These are phyloP conservation scores for Chionoecetes opilio DNA, from an alignment of 1,140 invertebrate species.

Conservation along the genomic window DNA sequence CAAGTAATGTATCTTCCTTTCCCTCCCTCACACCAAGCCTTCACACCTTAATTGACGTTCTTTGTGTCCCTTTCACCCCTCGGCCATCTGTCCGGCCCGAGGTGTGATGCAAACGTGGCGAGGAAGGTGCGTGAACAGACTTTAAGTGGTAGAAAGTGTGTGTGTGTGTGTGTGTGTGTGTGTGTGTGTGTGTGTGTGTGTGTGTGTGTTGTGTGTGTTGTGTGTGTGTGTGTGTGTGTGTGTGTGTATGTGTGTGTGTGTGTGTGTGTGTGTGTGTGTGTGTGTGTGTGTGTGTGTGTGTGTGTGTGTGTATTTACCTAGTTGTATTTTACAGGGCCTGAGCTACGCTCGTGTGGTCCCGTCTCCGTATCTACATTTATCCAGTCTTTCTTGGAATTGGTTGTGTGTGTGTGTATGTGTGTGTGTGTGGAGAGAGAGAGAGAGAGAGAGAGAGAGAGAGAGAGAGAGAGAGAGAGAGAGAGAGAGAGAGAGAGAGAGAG, in stretches of 20 bases:
- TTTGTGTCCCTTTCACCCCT: conserved; percentile 4
- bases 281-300: background rate
- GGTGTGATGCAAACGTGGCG: background rate
- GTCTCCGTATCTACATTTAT: too few relatives aligned
- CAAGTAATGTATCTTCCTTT: too few relatives aligned
- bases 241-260: background rate
- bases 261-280: background rate
- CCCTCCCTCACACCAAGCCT: background rate
- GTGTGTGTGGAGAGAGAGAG: background rate
- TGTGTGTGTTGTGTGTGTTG: conserved; percentile 1
- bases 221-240: background rate
- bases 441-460: too few relatives aligned
- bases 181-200: background rate
- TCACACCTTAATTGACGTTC: conserved; percentile 28
- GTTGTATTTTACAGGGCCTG: too few relatives aligned
- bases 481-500: too few relatives aligned
- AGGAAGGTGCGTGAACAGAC: background rate
- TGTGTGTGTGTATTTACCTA: background rate
- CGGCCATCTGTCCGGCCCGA: background rate
- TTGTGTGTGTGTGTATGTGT: background rate
- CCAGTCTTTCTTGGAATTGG: too few relatives aligned
- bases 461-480: too few relatives aligned
- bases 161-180: background rate
- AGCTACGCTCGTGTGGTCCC: too few relatives aligned
- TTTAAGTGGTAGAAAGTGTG: background rate